Evolutionary conservation across 1,140 invertebrate species (phyloP).

Genomic region (Tyrophagus putrescentiae): DNA sequence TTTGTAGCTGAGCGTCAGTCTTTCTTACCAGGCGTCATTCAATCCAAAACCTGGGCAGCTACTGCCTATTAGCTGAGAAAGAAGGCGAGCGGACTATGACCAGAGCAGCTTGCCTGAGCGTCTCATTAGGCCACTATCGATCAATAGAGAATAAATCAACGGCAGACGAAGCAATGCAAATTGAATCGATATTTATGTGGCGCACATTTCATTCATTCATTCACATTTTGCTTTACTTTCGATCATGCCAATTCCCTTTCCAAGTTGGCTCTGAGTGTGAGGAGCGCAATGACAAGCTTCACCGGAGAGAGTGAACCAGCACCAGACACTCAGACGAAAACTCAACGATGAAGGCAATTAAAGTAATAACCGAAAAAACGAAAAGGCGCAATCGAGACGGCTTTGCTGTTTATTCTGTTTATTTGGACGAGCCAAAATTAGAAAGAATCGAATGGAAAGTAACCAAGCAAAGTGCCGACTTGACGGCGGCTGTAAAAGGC

Average conservation of each 20-base stretch:
- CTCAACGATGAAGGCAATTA: no score
- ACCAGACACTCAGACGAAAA: no score
- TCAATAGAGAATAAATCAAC: constrained; percentile 10
- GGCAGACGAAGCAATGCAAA: constrained; percentile 9
- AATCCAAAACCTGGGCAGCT: no score
- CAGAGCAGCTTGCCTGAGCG: neutral
- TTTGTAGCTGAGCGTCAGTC: neutral
- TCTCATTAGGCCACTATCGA: constrained; percentile 9
- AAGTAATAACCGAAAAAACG: no score
- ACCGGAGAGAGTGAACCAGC: no score
- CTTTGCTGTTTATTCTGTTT: neutral
- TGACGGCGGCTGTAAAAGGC: neutral
- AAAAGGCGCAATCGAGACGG: neutral
- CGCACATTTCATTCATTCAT: no score
- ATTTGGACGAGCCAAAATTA: constrained; percentile 13
- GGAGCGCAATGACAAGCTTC: neutral
- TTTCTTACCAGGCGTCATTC: neutral
- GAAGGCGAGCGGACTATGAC: neutral
- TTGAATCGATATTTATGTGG: neutral
- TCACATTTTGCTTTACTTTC: no score
- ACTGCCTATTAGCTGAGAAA: neutral
- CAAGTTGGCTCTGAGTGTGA: neutral
- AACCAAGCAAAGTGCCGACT: neutral
- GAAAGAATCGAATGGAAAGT: neutral
- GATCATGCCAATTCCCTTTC: no score